A percentile compares a stretch with the other conserved stretches of the same genome.
Conservation (phyloP, 1,140 invertebrate species). For the Drosophila baimaii region DNA sequence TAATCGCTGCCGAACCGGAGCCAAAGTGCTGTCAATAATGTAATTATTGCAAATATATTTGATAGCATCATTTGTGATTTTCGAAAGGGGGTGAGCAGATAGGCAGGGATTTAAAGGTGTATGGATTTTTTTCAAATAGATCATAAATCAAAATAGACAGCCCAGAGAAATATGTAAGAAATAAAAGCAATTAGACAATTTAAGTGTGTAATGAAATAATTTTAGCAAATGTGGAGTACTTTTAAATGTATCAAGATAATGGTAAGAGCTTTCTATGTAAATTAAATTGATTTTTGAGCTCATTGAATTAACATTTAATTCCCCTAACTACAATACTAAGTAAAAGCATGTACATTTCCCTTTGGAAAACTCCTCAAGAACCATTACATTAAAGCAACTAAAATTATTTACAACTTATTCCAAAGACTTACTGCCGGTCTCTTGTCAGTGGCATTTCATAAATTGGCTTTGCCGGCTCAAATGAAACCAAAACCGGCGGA, state of each 20-base stretch:
- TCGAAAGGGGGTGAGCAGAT: neutral
- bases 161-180: neutral
- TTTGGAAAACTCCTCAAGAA: constrained; percentile 1
- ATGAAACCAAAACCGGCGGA: constrained; percentile 26
- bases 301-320: constrained; percentile 7
- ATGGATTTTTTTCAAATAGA: neutral
- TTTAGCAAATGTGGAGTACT: too few relatives aligned
- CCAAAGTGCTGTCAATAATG: constrained; percentile 29
- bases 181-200: too few relatives aligned
- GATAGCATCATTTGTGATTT: constrained; percentile 15
- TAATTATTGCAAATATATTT: constrained; percentile 38
- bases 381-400: constrained; percentile 22
- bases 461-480: constrained; percentile 46
- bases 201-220: too few relatives aligned
- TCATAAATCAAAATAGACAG: constrained; percentile 5
- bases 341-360: neutral
- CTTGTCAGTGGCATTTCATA: constrained; percentile 45
- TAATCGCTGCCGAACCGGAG: constrained; percentile 20
- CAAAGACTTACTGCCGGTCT: neutral
- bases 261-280: too few relatives aligned
- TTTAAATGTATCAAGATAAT: too few relatives aligned
- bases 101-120: neutral
- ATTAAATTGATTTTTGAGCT: too few relatives aligned
- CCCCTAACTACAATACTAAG: neutral
- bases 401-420: constrained; percentile 25